phyloP scores from a whole-genome alignment of 2,797 vertebrate species.

The Galagoides demidoff region DNA sequence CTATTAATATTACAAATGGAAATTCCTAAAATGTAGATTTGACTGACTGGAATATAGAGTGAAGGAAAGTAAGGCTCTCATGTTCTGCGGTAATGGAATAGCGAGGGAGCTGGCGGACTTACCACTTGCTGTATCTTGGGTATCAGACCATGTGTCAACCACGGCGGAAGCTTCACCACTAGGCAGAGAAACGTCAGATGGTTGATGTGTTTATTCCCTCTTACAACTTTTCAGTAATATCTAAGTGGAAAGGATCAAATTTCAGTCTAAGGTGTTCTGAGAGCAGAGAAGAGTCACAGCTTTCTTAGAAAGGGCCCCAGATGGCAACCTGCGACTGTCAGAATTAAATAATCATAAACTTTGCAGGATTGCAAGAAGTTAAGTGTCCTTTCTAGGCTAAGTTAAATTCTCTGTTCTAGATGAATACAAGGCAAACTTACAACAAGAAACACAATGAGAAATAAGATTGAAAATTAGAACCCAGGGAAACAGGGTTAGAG shows the following conservation, averaged over 20 bases:
- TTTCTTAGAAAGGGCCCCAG: not conserved
- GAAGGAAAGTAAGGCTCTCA: not conserved
- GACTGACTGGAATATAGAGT: not conserved
- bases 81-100: not conserved
- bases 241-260: not conserved
- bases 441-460: not conserved
- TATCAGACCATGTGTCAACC: not conserved
- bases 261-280: not conserved
- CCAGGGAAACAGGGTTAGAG: too few species aligned
- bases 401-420: not conserved
- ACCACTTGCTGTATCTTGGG: not conserved
- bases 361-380: not conserved
- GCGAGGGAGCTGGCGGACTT: not conserved
- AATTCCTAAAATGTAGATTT: not conserved
- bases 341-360: not conserved
- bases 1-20: not conserved
- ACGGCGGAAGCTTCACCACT: not conserved
- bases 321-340: not conserved
- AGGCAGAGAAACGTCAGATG: not conserved
- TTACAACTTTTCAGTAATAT: not conserved
- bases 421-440: not conserved
- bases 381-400: not conserved
- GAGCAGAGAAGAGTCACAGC: not conserved
- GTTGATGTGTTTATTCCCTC: not conserved
- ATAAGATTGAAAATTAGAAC: not conserved